phyloP scores from a whole-genome alignment of 2,113 vertebrate species.

The Podocnemis expansa region DNA sequence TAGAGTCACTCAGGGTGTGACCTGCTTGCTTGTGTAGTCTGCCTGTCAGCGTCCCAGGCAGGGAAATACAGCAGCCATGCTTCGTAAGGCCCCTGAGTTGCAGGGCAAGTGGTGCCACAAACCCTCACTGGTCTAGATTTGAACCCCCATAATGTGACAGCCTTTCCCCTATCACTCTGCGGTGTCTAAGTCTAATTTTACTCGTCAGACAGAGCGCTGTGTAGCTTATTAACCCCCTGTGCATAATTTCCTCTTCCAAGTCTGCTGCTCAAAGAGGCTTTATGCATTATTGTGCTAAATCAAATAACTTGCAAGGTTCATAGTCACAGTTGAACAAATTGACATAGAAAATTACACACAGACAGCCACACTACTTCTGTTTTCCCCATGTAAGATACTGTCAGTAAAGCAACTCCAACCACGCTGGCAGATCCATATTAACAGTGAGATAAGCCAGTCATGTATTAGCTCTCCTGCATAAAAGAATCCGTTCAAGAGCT shows the following conservation, averaged over 20 bases:
- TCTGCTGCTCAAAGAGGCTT: slow-evolving; percentile 59
- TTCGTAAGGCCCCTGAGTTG: background rate
- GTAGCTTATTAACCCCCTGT: slow-evolving; percentile 69
- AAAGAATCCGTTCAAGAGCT: background rate
- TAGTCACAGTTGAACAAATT: background rate
- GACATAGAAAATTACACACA: slow-evolving; percentile 50
- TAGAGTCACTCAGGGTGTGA: background rate
- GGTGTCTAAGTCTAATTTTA: slow-evolving; percentile 61
- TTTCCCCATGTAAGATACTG: background rate
- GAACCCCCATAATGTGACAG: background rate
- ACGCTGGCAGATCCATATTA: background rate
- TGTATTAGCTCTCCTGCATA: slow-evolving; percentile 40
- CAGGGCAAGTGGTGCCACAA: background rate
- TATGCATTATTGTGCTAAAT: slow-evolving; percentile 59
- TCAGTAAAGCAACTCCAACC: rapidly evolving
- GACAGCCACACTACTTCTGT: slow-evolving; percentile 27
- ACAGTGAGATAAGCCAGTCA: slow-evolving; percentile 15
- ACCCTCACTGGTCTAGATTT: background rate
- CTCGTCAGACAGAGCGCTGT: slow-evolving; percentile 64
- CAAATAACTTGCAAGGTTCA: slow-evolving; percentile 63
- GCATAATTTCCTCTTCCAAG: slow-evolving; percentile 66
- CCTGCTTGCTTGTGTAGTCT: background rate
- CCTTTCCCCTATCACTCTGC: slow-evolving; percentile 58
- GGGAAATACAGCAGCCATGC: background rate
- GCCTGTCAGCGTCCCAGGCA: background rate